Evolutionary conservation across 2,797 vertebrate species (phyloP).

Genomic region (Petrocephalus schoutedeni): DNA sequence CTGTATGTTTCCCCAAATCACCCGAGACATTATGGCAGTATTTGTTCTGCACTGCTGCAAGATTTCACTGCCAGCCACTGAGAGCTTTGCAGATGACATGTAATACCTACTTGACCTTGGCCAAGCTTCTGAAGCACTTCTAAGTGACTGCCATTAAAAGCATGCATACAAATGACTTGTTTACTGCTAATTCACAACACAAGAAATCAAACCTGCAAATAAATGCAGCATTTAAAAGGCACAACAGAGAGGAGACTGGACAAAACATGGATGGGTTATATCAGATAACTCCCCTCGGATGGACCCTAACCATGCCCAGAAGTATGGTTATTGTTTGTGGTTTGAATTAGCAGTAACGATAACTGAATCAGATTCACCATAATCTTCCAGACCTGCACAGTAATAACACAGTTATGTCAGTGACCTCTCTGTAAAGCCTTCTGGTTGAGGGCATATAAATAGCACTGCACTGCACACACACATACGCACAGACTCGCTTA

Average conservation of each 20-base stretch:
- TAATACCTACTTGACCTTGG: conserved; percentile 1
- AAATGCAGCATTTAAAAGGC: background rate
- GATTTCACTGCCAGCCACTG: background rate
- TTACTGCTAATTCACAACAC: background rate
- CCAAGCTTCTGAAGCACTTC: background rate
- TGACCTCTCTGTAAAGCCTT: background rate
- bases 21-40: background rate
- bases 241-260: background rate
- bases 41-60: background rate
- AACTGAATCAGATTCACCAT: background rate
- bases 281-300: background rate
- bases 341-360: background rate
- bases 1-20: background rate
- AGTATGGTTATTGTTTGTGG: background rate
- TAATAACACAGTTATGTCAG: background rate
- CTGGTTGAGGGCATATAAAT: background rate
- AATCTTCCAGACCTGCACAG: background rate
- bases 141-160: background rate
- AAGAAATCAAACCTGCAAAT: background rate
- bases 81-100: background rate
- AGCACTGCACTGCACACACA: background rate
- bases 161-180: background rate
- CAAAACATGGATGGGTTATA: background rate
- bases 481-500: no score
- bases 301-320: background rate